phyloP scores from a whole-genome alignment of 2,113 vertebrate genomes.

The Vireo altiloquus region DNA sequence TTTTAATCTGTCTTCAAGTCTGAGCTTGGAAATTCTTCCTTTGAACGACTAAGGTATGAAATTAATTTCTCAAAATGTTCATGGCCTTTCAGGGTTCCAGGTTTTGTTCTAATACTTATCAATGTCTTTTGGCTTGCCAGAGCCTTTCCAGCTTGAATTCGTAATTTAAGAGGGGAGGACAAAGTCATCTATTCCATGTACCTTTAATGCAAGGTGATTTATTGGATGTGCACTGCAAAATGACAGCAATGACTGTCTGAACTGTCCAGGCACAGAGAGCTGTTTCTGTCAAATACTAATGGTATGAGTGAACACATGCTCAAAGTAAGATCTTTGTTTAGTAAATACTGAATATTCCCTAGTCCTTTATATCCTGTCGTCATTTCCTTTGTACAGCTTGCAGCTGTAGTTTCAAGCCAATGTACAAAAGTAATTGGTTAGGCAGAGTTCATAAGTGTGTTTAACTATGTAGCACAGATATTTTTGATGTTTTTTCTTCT shows the following conservation, averaged over 20 bases:
- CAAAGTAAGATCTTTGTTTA: constrained; percentile 48
- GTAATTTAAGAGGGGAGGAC: background rate
- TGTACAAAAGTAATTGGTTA: background rate
- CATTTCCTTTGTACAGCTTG: constrained; percentile 57
- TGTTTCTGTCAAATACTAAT: constrained; percentile 37
- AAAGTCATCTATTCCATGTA: background rate
- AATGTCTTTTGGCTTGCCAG: background rate
- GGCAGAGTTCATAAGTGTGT: background rate
- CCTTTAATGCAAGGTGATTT: background rate
- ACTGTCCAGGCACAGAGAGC: background rate
- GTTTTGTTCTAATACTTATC: background rate
- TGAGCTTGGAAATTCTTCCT: background rate
- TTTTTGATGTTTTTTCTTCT: background rate
- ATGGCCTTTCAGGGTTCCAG: background rate
- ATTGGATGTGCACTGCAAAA: background rate
- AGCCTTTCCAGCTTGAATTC: background rate
- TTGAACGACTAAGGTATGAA: background rate
- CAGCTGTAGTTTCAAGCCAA: constrained; percentile 46
- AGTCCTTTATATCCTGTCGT: constrained; percentile 51
- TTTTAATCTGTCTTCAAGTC: background rate
- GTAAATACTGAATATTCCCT: constrained; percentile 63
- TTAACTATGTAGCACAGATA: background rate
- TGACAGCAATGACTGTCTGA: background rate
- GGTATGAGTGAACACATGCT: constrained; percentile 38
- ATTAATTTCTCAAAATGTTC: background rate